Evolutionary conservation across 2,113 vertebrate genomes (phyloP), one percentile per base, ranked within the genome.

Genomic region (Pandion haliaetus): DNA sequence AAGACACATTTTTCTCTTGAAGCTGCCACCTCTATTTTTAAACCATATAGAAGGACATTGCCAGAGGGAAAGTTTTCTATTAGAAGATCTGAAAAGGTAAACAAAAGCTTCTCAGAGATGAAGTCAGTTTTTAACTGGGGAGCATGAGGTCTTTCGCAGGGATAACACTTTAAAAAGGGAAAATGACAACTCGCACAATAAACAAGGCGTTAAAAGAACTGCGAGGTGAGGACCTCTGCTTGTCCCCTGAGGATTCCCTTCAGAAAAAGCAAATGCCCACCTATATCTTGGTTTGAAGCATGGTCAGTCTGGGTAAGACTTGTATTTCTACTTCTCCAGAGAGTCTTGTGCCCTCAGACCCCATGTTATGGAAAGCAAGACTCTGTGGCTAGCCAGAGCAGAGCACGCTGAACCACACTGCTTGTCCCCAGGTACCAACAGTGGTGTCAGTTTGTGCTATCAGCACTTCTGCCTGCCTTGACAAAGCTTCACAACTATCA

Each of bases 311-410:
- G 32, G 65, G 3, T 23, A 49, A n/a, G 3, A 61, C 6, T 26
- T 17, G 1, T 25, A 66, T 32, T 89, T 84, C 42, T 32, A 14
- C 29, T 42, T 32, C 45, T 85, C 42, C 15, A 49, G 12, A 44
- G 23, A 19, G 13, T 15, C 65, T 62, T 8, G 2, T 45, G 61
- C 19, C 38, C 42, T 58, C 50, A 19, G n/a, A n/a, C 4, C 9
- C 14, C 34, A 16, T 0, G 1, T 12, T 26, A 32, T 1, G 26
- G 42, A 44, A 52, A 40, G 9, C 44, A 70, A 78, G 21, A 10
- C 65, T 52, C 7, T 32, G 40, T 0, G 2, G 0, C n/a, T 50
- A 21, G 25, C 40, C 19, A 31, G 49, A 65, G 44, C 17, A 40
- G 29, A 32, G 14, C 1, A 57, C 21, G 26, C 5, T 23, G 34